Conservation (phyloP, 2,888 invertebrate species). For the Schrankia costaestrigalis region DNA sequence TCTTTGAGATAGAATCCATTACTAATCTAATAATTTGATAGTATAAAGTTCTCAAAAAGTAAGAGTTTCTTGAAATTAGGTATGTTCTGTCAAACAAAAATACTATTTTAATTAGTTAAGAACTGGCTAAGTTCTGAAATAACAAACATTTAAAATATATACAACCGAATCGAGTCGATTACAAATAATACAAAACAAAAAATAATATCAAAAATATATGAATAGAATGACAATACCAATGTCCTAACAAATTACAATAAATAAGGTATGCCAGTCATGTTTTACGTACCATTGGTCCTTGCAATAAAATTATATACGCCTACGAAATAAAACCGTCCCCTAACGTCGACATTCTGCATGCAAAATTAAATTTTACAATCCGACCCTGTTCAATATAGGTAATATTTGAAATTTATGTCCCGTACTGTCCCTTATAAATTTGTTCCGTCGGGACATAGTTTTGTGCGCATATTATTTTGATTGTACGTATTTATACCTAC, state of each 20-base stretch:
- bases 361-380: conserved; percentile 79
- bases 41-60: not conserved
- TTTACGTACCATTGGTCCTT: conserved; percentile 75
- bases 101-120: too few relatives aligned
- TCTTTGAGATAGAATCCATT: not conserved
- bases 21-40: not conserved
- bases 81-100: too few relatives aligned
- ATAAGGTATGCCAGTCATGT: conserved; percentile 60
- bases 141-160: too few relatives aligned
- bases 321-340: conserved; percentile 73
- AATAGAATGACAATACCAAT: too few relatives aligned
- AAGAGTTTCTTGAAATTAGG: too few relatives aligned
- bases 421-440: conserved; percentile 62
- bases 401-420: conserved; percentile 76
- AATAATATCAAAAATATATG: conserved; percentile 14
- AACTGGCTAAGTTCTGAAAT: too few relatives aligned
- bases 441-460: conserved; percentile 12
- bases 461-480: too few relatives aligned
- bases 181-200: conserved; percentile 6
- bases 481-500: too few relatives aligned
- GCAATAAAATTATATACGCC: conserved; percentile 81
- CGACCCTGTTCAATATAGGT: conserved; percentile 76
- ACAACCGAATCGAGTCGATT: too few relatives aligned
- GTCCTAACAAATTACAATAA: conserved; percentile 43
- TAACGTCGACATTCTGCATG: conserved; percentile 71